Evolutionary conservation across 2,797 vertebrate species (phyloP).

Genomic region (Orientallactaga sibirica): DNA sequence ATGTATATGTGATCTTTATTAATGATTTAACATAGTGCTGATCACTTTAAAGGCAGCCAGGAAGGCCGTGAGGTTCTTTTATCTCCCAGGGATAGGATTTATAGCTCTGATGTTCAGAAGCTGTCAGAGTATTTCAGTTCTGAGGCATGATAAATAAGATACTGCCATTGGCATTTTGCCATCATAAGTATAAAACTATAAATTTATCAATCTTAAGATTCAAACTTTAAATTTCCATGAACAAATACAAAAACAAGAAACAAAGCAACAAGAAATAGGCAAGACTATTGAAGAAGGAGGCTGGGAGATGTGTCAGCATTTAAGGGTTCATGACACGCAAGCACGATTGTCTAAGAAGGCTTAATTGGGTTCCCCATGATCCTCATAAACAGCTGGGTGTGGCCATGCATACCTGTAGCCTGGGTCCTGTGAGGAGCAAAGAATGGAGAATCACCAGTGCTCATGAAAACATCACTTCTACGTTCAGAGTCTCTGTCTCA

Average conservation of each 20-base stretch:
- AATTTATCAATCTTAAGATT: neutral
- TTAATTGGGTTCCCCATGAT: too few species aligned
- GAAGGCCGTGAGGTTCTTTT: neutral
- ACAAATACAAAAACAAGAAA: neutral
- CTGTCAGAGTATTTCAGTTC: neutral
- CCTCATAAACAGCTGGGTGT: too few species aligned
- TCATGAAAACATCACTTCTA: too few species aligned
- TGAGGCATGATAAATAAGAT: neutral
- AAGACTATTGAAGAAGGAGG: too few species aligned
- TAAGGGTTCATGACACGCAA: too few species aligned
- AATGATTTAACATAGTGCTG: neutral
- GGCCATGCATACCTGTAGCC: too few species aligned
- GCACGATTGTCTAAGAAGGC: too few species aligned
- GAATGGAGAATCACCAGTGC: too few species aligned
- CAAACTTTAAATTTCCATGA: neutral
- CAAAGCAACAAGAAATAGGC: too few species aligned
- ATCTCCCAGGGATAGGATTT: neutral
- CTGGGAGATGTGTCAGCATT: too few species aligned
- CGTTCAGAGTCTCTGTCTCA: too few species aligned
- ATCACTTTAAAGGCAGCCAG: neutral
- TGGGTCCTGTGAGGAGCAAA: too few species aligned
- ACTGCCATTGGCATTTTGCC: neutral
- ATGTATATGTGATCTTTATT: slow-evolving; percentile 15
- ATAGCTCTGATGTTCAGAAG: neutral
- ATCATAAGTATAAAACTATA: neutral